Evolutionary conservation across 2,888 invertebrate species (phyloP).

Genomic region (Epistrophella euchroma): DNA sequence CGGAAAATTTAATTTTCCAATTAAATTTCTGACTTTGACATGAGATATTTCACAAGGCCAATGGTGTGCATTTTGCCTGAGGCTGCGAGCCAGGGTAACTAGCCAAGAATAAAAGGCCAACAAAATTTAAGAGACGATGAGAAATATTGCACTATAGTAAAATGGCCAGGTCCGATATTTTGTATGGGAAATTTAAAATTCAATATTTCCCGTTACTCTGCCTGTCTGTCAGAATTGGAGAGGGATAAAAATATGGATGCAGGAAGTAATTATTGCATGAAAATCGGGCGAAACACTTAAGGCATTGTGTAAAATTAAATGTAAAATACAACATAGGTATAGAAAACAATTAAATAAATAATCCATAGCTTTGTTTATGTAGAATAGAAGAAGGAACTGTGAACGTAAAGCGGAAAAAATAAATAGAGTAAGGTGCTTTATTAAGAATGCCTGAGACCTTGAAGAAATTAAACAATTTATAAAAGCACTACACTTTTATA

Average conservation of each 20-base stretch:
- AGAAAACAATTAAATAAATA: background rate
- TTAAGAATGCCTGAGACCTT: too few relatives aligned
- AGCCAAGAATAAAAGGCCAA: slow-evolving; percentile 1
- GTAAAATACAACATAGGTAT: background rate
- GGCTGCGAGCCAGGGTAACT: background rate
- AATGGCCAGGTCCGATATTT: slow-evolving; percentile 12
- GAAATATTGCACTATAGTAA: background rate
- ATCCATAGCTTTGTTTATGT: background rate
- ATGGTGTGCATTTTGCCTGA: background rate
- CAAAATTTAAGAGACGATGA: slow-evolving; percentile 18
- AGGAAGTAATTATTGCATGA: background rate
- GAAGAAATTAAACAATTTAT: too few relatives aligned
- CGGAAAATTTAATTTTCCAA: slow-evolving; percentile 64
- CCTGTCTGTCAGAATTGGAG: background rate
- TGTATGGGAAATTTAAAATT: slow-evolving; percentile 15
- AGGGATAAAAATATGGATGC: background rate
- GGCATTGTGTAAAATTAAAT: background rate
- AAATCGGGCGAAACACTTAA: background rate
- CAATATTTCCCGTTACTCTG: background rate
- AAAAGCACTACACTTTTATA: too few relatives aligned
- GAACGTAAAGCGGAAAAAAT: too few relatives aligned
- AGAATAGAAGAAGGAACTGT: too few relatives aligned
- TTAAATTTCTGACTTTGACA: slow-evolving; percentile 63
- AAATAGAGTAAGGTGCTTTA: too few relatives aligned
- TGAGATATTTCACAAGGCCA: slow-evolving; percentile 10